Base-by-base conservation (phyloP, 2,888 invertebrate genomes). In the Melieria crassipennis region DNA sequence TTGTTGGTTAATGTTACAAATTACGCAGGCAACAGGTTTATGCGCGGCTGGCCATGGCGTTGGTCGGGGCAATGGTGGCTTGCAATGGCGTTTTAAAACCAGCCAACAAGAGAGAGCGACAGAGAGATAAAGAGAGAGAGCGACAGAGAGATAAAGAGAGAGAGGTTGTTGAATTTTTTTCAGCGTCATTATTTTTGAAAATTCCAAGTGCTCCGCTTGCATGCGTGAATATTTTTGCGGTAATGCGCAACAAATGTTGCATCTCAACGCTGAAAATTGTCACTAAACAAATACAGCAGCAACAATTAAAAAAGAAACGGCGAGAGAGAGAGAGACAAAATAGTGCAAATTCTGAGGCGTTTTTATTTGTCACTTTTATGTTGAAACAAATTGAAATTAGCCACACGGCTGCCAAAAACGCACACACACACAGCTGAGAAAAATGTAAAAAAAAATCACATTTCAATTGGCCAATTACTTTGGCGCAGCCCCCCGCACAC, bases 391-490 rank as follows among this genome's bases (percentile, higher is more conserved):
- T 62, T 69, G 69, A 72, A 72, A 69, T 72, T 69, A 69, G 65
- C 65, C 65, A 72, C 30, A 69, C 61, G 47, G 65, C 60, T 69
- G 63, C 65, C 72, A 69, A 73, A 73, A 65, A 16, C 42, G 45
- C 55, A 42, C 10, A 45, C 4, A 30, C 30, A 50, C 6, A 58
- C n/a, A 50, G 13, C 50, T 56, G 55, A n/a, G 55, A 42, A 55
- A 48, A 46, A 56, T 63, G 47, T 65, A 52, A 45, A 62, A 69
- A 45, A 62, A 67, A 71, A 64, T 69, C 65, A 48, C 13, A 60
- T 66, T 71, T 69, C 73, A 73, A 75, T 75, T 75, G 75, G 73
- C 67, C 69, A 73, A 61, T 69, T 71, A 71, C 61, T 62, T 50
- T 62, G 72, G 68, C 48, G 60, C 68, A 67, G 63, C 46, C 58